These are phyloP conservation scores for Tamias sibiricus DNA, from an alignment of 2,113 vertebrate species.

Conservation along the genomic window DNA sequence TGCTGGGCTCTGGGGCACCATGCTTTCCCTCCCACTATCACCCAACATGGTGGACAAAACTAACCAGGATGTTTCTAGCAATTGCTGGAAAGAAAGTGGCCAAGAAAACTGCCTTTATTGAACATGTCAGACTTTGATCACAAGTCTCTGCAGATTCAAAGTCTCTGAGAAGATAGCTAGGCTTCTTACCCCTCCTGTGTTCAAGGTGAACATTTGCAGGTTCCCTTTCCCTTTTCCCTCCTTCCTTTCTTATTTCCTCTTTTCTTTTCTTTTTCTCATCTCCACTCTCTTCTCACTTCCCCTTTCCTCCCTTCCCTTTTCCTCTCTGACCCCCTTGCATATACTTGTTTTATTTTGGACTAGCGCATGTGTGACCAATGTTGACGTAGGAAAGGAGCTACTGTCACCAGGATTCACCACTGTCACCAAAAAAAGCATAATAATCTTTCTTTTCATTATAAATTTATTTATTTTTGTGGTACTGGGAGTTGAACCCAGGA, in stretches of 20 bases:
- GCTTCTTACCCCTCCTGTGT: background rate
- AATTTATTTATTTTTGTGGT: background rate
- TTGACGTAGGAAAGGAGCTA: background rate
- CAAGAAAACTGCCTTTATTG: background rate
- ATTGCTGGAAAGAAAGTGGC: background rate
- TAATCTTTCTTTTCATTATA: background rate
- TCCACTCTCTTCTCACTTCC: background rate
- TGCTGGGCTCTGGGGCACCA: fast-evolving
- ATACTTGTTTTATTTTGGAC: background rate
- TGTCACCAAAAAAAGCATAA: background rate
- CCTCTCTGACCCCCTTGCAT: background rate
- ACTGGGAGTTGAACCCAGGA: background rate
- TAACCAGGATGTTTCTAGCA: background rate
- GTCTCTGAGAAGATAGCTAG: background rate
- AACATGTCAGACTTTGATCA: background rate
- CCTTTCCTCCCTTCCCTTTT: too few relatives aligned
- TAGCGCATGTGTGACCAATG: background rate
- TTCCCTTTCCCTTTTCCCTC: too few relatives aligned
- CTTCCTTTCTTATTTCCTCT: too few relatives aligned
- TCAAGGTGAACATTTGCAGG: background rate
- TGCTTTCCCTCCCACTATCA: background rate
- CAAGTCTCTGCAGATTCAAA: background rate
- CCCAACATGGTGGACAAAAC: background rate
- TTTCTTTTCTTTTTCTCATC: background rate
- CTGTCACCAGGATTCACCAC: background rate